A percentile compares a stretch with the other conserved stretches of the same genome.
Conservation (phyloP, 2,797 vertebrate species). For the Podarcis siculus region DNA sequence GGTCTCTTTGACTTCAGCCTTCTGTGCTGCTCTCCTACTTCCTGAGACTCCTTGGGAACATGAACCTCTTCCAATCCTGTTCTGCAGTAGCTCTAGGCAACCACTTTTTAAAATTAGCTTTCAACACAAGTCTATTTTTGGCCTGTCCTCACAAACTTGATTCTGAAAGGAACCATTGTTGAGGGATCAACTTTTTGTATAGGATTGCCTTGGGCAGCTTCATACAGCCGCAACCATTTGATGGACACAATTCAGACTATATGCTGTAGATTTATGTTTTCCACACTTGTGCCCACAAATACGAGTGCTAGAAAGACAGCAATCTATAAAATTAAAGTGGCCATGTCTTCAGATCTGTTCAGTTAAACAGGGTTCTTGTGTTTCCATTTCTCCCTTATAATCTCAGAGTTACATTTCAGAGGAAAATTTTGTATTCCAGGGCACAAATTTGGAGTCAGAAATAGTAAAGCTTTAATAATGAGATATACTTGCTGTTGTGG, state of each 20-base stretch:
- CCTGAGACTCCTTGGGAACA: conserved; percentile 30
- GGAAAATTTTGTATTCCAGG: background rate
- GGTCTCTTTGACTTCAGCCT: conserved; percentile 1
- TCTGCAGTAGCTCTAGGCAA: conserved; percentile 4
- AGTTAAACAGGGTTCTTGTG: background rate
- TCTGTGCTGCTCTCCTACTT: background rate
- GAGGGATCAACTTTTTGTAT: background rate
- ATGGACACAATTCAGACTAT: background rate
- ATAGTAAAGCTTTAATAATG: background rate
- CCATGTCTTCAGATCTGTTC: background rate
- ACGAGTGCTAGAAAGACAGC: background rate
- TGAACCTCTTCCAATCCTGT: background rate
- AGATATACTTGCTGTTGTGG: background rate
- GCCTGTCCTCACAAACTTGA: background rate
- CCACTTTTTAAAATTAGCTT: background rate
- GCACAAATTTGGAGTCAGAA: background rate
- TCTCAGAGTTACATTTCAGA: background rate
- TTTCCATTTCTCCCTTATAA: background rate
- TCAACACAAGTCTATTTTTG: background rate
- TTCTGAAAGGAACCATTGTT: conserved; percentile 5
- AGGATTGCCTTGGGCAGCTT: background rate
- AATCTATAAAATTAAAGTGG: background rate
- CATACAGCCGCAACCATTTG: background rate
- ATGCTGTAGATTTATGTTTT: background rate
- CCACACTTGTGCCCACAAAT: background rate